These are phyloP conservation scores for Druceiella hillmani DNA, from an alignment of 2,888 invertebrate species.

Conservation along the genomic window DNA sequence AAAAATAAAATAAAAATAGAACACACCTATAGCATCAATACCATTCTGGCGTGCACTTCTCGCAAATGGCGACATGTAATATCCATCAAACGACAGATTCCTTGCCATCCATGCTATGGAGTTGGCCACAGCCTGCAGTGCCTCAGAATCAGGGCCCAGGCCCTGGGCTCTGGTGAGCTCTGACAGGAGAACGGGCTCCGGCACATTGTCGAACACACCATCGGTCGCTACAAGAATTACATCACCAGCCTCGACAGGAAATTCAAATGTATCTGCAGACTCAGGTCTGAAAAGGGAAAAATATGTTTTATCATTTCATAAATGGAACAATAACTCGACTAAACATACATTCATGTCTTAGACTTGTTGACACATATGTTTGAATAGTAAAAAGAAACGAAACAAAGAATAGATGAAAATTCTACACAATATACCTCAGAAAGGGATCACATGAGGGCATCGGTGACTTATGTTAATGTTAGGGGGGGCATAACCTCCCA, in stretches of 20 bases:
- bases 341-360: no score
- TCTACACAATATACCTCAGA: no score
- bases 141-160: slow-evolving; percentile 65
- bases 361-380: no score
- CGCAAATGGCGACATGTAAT: slow-evolving; percentile 94
- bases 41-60: slow-evolving; percentile 90
- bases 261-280: slow-evolving; percentile 83
- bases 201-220: slow-evolving; percentile 97
- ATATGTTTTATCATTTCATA: no score
- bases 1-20: slow-evolving; percentile 10
- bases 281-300: slow-evolving; percentile 63
- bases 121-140: slow-evolving; percentile 87
- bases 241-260: slow-evolving; percentile 88
- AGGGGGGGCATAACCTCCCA: no score
- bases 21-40: slow-evolving; percentile 80
- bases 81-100: slow-evolving; percentile 88
- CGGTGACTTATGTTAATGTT: no score
- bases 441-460: no score
- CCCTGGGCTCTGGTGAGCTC: slow-evolving; percentile 67
- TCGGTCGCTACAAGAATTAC: slow-evolving; percentile 94
- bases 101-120: slow-evolving; percentile 94
- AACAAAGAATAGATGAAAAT: no score
- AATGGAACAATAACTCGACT: no score
- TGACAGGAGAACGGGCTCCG: slow-evolving; percentile 81
- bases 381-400: no score